These are phyloP conservation scores for Pegoplata infirma DNA, from an alignment of 2,888 invertebrate genomes.

Conservation along the genomic window DNA sequence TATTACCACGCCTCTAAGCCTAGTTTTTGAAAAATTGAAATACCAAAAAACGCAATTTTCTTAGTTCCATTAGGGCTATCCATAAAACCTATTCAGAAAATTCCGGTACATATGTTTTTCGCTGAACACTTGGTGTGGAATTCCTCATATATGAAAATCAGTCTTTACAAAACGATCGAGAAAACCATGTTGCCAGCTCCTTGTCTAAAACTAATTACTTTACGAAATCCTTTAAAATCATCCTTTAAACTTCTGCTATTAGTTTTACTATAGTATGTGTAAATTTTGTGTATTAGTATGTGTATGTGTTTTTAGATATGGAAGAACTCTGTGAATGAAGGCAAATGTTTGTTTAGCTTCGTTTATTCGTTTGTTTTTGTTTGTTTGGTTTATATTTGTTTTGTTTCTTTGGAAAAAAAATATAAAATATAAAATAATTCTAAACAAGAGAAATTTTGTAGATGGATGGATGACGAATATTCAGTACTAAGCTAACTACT, in stretches of 20 bases:
- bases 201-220: too few relatives aligned
- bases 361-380: conserved; percentile 69
- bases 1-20: too few relatives aligned
- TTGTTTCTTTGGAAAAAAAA: conserved; percentile 57
- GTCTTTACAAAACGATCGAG: too few relatives aligned
- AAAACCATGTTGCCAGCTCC: too few relatives aligned
- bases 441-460: conserved; percentile 39
- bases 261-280: neutral
- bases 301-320: neutral
- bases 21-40: too few relatives aligned
- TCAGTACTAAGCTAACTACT: too few relatives aligned
- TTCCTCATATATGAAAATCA: too few relatives aligned
- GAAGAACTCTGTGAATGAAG: conserved; percentile 51
- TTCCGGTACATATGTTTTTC: too few relatives aligned
- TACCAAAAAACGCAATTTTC: too few relatives aligned
- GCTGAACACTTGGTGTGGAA: too few relatives aligned
- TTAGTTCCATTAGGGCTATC: too few relatives aligned
- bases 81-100: too few relatives aligned
- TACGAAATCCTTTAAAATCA: neutral
- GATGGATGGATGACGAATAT: conserved; percentile 8
- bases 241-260: neutral
- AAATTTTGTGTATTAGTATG: neutral
- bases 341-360: conserved; percentile 68
- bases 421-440: conserved; percentile 51
- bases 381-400: conserved; percentile 64